A percentile compares a stretch with the other conserved stretches of the same genome.
These are phyloP conservation scores for Lepidonotus clava DNA, from an alignment of 2,888 invertebrate species.

Conservation along the genomic window DNA sequence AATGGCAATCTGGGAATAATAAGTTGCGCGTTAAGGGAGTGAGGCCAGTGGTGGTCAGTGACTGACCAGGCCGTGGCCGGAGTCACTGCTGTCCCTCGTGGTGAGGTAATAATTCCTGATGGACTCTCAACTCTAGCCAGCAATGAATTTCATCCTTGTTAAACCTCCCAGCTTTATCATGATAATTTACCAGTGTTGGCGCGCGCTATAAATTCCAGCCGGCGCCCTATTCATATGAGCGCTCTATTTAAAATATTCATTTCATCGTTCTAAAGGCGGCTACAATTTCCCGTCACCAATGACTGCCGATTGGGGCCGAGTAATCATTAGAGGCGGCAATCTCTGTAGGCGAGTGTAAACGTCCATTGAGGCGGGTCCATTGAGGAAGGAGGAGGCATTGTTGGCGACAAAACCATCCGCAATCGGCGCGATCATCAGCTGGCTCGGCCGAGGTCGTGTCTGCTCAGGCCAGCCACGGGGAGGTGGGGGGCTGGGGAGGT, in stretches of 20 bases:
- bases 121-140: conserved; percentile 2
- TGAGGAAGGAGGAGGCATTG: conserved; percentile 53
- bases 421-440: conserved; percentile 51
- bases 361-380: conserved; percentile 29
- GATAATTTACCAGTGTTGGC: conserved; percentile 41
- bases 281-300: conserved; percentile 38
- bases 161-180: conserved; percentile 48
- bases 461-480: not conserved
- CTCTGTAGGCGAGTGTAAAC: conserved; percentile 38
- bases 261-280: conserved; percentile 49
- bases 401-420: conserved; percentile 46
- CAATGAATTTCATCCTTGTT: conserved; percentile 18
- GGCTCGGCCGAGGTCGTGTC: conserved; percentile 35
- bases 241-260: conserved; percentile 56
- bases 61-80: not conserved
- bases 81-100: no score
- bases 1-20: conserved; percentile 43
- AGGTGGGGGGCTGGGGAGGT: not conserved
- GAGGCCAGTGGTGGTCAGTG: not conserved
- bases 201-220: conserved; percentile 54
- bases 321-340: conserved; percentile 52
- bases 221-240: conserved; percentile 27
- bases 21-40: not conserved
- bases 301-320: conserved; percentile 32
- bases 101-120: not conserved